phyloP scores from a whole-genome alignment of 1,140 invertebrate species.

The Brachionus paranguensis region DNA sequence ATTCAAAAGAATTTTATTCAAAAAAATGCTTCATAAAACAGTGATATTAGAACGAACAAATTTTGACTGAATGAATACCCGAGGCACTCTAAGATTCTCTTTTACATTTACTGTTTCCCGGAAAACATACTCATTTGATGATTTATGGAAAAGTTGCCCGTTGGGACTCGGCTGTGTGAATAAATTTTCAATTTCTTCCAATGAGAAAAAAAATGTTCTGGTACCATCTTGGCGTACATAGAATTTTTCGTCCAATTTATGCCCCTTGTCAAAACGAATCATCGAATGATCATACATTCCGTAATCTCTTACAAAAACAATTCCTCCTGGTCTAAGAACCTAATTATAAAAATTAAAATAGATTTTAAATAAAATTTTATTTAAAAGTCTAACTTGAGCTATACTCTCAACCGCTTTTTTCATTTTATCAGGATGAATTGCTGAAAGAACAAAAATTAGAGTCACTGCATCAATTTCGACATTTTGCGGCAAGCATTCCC shows the following conservation, averaged over 20 bases:
- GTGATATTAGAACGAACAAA: slow-evolving; percentile 13
- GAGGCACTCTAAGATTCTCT: slow-evolving; percentile 32
- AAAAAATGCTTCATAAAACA: background rate
- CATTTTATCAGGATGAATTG: slow-evolving; percentile 75
- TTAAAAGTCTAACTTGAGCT: slow-evolving; percentile 49
- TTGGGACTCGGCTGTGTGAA: background rate
- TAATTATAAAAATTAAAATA: slow-evolving; percentile 42
- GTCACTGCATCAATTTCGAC: slow-evolving; percentile 63
- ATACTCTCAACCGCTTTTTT: slow-evolving; percentile 65
- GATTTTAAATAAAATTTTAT: background rate
- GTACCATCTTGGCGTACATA: slow-evolving; percentile 57
- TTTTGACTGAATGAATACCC: slow-evolving; percentile 37
- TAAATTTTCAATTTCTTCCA: slow-evolving; percentile 37
- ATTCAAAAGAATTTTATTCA: background rate
- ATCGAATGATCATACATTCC: slow-evolving; percentile 55
- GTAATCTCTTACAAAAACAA: slow-evolving; percentile 54
- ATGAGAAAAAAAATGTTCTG: slow-evolving; percentile 52
- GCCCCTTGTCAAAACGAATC: slow-evolving; percentile 65
- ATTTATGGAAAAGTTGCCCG: background rate
- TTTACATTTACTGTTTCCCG: slow-evolving; percentile 39
- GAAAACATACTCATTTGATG: slow-evolving; percentile 14
- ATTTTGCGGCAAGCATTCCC: background rate
- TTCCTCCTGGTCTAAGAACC: slow-evolving; percentile 54
- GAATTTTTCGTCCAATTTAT: slow-evolving; percentile 67
- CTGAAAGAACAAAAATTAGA: slow-evolving; percentile 72